Base-by-base conservation (phyloP, 1,140 invertebrate species). In the Drosophila sechellia region DNA sequence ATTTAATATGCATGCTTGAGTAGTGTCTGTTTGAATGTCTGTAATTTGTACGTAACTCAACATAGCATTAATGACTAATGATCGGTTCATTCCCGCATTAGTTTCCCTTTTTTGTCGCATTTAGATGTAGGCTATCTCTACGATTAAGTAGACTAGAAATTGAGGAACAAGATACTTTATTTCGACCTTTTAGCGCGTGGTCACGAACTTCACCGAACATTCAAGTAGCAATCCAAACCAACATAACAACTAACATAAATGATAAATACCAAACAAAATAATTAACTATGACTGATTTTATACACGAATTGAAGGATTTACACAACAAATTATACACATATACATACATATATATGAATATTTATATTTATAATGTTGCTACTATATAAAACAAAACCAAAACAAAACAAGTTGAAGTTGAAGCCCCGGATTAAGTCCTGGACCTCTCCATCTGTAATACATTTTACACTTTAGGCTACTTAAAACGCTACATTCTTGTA, bases 201-300 rank as follows among this genome's bases (percentile, higher is more conserved):
- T 64, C 50, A 68, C 27, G 35, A 73, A 72, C 56, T 73, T 72
- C 45, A 75, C 53, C 34, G 52, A 74, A 45, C 40, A 56, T 56
- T 74, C 70, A 43, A 73, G 45, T 64, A 52, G 64, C 72, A 57
- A 75, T 74, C 60, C 65, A 61, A 70, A 69, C 46, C 68, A 10
- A 31, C 31, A 31, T 31, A 31, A 71, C 70, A 74, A 74, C 49
- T 37, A 72, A 31, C 31, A 31, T 63, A 74, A 87, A 59, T 81
- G 74, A 81, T 73, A 79, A 89, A 89, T 79, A 70, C 66, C 65
- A 69, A 70, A 69, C 65, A 69, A 70, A 70, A 70, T 70, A 89
- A 89, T 79, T 87, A 79, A 87, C 84, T 87, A 81, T 83, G 83
- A 86, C 83, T 86, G 83, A 86, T 86, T 86, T 86, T 76, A 87